These are phyloP conservation scores for Oreortyx pictus DNA, from an alignment of 2,797 vertebrate species.

Conservation along the genomic window DNA sequence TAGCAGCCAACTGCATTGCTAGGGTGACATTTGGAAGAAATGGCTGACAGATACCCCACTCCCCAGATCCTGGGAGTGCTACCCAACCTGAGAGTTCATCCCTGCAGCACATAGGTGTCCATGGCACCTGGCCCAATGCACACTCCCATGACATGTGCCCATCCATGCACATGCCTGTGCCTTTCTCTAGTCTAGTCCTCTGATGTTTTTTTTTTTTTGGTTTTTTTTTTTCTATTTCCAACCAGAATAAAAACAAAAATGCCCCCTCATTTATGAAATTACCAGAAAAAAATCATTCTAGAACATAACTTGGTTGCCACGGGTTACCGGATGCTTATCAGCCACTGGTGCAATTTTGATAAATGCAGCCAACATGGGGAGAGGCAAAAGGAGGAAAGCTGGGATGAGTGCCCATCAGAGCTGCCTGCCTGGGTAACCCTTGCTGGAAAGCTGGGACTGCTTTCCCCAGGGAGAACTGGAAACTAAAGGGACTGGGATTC, in stretches of 20 bases:
- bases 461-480: not conserved
- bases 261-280: slow-evolving; percentile 64
- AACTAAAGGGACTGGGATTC: not conserved
- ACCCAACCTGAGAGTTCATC: not conserved
- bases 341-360: slow-evolving; percentile 40
- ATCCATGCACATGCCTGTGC: not conserved
- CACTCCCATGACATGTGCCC: fast-evolving
- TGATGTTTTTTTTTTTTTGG: not conserved
- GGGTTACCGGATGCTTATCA: slow-evolving; percentile 70
- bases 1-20: not conserved
- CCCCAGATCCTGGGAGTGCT: fast-evolving
- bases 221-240: not conserved
- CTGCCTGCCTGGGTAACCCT: not conserved
- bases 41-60: not conserved
- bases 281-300: slow-evolving; percentile 60
- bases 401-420: not conserved
- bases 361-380: slow-evolving; percentile 34
- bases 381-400: not conserved
- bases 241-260: not conserved
- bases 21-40: not conserved
- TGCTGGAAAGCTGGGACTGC: not conserved
- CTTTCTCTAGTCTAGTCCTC: not conserved
- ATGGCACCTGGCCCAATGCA: fast-evolving
- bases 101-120: fast-evolving
- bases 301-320: slow-evolving; percentile 65